These are phyloP conservation scores for Syrrhaptes paradoxus DNA, from an alignment of 2,113 vertebrate genomes.

Conservation along the genomic window DNA sequence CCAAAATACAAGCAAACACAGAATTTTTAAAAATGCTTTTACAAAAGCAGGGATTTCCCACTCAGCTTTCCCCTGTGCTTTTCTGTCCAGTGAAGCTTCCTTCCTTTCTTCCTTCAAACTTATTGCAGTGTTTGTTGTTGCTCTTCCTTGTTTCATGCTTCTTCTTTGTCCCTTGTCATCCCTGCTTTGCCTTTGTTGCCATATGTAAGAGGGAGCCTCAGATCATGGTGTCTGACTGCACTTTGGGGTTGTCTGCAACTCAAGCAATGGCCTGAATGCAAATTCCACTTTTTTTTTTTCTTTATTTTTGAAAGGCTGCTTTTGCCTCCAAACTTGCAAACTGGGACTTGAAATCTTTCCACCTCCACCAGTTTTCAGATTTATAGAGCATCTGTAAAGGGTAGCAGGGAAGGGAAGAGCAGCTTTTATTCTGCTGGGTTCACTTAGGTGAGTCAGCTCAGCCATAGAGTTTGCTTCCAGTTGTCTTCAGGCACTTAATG, in stretches of 20 bases:
- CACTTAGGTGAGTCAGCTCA: neutral
- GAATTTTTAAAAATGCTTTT: neutral
- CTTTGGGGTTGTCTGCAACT: neutral
- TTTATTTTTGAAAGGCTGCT: neutral
- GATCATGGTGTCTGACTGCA: neutral
- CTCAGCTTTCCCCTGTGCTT: neutral
- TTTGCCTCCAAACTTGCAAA: neutral
- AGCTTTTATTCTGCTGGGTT: neutral
- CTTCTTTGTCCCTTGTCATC: neutral
- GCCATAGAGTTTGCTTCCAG: neutral
- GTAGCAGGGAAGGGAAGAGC: neutral
- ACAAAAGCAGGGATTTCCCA: neutral
- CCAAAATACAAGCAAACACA: neutral
- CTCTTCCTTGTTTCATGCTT: neutral
- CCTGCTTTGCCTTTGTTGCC: neutral
- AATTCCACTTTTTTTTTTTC: neutral
- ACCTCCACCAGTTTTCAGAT: neutral
- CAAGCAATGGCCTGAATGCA: neutral
- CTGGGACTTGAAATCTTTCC: neutral
- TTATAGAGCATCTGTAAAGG: neutral
- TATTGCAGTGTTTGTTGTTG: neutral
- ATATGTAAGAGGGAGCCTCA: neutral
- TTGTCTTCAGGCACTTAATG: constrained; percentile 9
- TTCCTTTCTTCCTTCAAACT: neutral
- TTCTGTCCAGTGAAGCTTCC: neutral